Base-by-base conservation (phyloP, 2,797 vertebrate species). In the Acomys russatus region DNA sequence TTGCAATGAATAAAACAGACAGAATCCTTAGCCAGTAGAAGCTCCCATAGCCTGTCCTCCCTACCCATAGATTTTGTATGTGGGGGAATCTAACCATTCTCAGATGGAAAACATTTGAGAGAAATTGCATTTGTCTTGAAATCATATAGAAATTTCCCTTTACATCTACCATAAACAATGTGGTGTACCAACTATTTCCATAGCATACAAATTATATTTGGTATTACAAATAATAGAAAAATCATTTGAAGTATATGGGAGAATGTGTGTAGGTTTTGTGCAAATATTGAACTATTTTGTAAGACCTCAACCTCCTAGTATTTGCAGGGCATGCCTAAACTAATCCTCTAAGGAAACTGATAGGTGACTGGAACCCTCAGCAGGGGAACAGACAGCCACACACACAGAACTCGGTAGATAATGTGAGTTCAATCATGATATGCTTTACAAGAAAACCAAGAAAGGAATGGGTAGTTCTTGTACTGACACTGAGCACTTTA, bases 391-490 rank as follows among this genome's bases (percentile, higher is more conserved):
- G 1, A 70, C 38, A 94, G 49, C 12, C 15, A 78, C 25, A 3
- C 11, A 2, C 20, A 79, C 18, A n/a, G 33, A 49, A 35, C 54
- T 64, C 22, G 56, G 17, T 76, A 59, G 44, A 74, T 12, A 71
- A 63, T 49, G 63, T 51, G 70, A 91, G 66, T 77, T 94, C 28
- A 73, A 3, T 17, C 35, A 11, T 30, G 23, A 87, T 25, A 35
- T 77, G 71, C 18, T 83, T 89, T 14, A 91, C 38, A 66, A 77
- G 90, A 33, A 95, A 77, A 68, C 35, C 38, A 22, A 94, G 44
- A 73, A 92, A 63, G 61, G 33, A 70, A 92, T 8, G 51, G 59
- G n/a, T 76, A 3, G 5, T 80, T 88, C 38, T 94, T 94, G 8
- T 35, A 84, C 20, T 49, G 59, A 92, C 30, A 1, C 10, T 44